Percentiles rank a stretch among this genome's conserved stretches.
phyloP scores from a whole-genome alignment of 2,113 vertebrate genomes.

The Regulus satrapa region DNA sequence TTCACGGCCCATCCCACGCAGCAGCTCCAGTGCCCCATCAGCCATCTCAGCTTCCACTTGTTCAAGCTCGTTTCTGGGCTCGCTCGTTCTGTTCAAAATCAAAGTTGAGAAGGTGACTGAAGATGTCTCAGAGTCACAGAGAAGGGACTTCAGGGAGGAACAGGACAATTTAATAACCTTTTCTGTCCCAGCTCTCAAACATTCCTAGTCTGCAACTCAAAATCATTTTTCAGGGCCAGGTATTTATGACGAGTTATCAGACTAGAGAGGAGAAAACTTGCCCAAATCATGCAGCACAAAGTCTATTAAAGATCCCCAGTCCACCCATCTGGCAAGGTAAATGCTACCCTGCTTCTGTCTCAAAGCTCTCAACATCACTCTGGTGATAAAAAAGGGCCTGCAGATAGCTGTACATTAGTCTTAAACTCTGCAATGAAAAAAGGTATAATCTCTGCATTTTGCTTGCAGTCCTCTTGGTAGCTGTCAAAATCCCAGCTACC shows the following conservation, averaged over 20 bases:
- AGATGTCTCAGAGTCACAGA: background rate
- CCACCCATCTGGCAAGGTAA: background rate
- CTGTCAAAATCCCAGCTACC: background rate
- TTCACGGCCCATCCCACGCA: background rate
- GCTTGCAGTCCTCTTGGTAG: background rate
- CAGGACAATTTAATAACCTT: background rate
- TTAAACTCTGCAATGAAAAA: background rate
- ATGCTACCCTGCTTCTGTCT: background rate
- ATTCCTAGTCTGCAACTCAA: background rate
- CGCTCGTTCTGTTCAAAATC: slow-evolving; percentile 44
- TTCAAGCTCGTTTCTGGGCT: slow-evolving; percentile 38
- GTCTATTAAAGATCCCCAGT: background rate
- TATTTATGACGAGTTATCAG: background rate
- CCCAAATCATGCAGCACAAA: background rate
- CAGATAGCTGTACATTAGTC: background rate
- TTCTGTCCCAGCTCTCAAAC: background rate
- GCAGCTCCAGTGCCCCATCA: background rate
- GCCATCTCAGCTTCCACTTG: background rate
- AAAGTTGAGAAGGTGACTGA: background rate
- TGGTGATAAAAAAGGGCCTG: background rate
- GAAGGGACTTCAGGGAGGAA: background rate
- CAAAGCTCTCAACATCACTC: background rate
- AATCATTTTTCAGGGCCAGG: background rate
- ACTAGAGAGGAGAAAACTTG: background rate
- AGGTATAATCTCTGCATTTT: background rate